phyloP scores from a whole-genome alignment of 2,113 vertebrate genomes.

The Lamprotornis superbus region DNA sequence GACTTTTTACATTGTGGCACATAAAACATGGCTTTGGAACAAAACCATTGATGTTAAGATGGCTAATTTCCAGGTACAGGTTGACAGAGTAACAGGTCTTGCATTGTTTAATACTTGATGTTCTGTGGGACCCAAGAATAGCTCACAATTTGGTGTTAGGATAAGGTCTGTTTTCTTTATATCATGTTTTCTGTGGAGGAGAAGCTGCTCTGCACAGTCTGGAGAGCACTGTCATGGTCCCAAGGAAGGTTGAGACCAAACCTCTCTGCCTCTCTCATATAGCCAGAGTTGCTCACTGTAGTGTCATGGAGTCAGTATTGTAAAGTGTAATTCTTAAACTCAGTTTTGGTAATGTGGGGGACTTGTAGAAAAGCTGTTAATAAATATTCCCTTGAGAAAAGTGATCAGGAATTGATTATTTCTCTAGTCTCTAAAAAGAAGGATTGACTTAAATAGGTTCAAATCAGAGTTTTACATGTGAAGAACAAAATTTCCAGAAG shows the following conservation, averaged over 20 bases:
- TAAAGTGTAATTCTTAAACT: background rate
- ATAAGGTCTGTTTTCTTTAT: background rate
- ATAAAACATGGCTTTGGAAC: background rate
- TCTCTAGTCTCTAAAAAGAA: background rate
- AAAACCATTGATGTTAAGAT: background rate
- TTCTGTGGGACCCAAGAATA: background rate
- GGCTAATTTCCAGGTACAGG: background rate
- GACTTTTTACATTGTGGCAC: background rate
- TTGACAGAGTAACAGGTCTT: background rate
- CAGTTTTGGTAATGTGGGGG: background rate
- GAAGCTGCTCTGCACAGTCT: background rate
- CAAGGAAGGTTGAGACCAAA: background rate
- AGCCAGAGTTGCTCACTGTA: background rate
- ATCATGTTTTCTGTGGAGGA: background rate
- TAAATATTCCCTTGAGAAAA: background rate
- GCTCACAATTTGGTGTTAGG: background rate
- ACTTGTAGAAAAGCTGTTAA: background rate
- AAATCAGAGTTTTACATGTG: accelerated
- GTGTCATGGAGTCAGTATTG: background rate
- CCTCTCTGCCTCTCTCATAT: background rate
- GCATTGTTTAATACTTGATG: background rate
- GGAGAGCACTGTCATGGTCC: accelerated
- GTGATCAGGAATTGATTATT: background rate
- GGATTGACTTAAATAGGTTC: background rate
- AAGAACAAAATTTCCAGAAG: background rate